Evolutionary conservation across 2,113 vertebrate species (phyloP).

Genomic region (Dicaeum eximium): DNA sequence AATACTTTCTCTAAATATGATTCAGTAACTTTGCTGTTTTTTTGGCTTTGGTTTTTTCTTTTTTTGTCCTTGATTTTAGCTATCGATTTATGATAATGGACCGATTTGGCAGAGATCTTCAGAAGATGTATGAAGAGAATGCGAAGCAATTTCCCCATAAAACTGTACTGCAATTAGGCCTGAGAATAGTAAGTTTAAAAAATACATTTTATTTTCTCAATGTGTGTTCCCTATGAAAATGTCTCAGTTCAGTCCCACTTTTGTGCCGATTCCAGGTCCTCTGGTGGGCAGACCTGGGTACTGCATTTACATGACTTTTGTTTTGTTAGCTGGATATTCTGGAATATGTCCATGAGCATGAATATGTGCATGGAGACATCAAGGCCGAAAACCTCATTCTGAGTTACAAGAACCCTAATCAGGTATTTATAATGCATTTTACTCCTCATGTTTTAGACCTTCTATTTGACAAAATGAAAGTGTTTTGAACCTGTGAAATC

Average conservation of each 20-base stretch:
- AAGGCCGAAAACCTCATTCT: slow-evolving; percentile 95
- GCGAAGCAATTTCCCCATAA: slow-evolving; percentile 84
- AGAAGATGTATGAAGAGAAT: slow-evolving; percentile 89
- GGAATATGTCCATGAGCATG: slow-evolving; percentile 93
- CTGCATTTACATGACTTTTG: slow-evolving; percentile 51
- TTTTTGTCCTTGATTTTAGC: slow-evolving; percentile 59
- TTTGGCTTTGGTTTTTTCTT: background rate
- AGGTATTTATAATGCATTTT: slow-evolving; percentile 77
- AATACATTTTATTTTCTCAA: background rate
- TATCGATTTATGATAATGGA: slow-evolving; percentile 99
- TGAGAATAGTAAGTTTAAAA: slow-evolving; percentile 85
- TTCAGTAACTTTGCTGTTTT: background rate
- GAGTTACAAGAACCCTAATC: slow-evolving; percentile 85
- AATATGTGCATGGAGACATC: slow-evolving; percentile 95
- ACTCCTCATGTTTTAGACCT: slow-evolving; percentile 43
- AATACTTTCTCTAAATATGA: background rate
- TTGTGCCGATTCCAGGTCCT: slow-evolving; percentile 41
- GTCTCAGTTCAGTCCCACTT: background rate
- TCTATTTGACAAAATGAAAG: slow-evolving; percentile 47
- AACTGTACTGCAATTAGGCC: slow-evolving; percentile 88
- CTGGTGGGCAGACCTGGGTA: slow-evolving; percentile 64
- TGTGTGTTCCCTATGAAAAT: background rate
- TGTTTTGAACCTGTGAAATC: slow-evolving; percentile 67
- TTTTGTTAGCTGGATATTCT: slow-evolving; percentile 86
- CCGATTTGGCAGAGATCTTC: slow-evolving; percentile 90